Evolutionary conservation across 2,888 invertebrate species (phyloP), one percentile per base, ranked within the genome.

Genomic region (Perizoma affinitatum): DNA sequence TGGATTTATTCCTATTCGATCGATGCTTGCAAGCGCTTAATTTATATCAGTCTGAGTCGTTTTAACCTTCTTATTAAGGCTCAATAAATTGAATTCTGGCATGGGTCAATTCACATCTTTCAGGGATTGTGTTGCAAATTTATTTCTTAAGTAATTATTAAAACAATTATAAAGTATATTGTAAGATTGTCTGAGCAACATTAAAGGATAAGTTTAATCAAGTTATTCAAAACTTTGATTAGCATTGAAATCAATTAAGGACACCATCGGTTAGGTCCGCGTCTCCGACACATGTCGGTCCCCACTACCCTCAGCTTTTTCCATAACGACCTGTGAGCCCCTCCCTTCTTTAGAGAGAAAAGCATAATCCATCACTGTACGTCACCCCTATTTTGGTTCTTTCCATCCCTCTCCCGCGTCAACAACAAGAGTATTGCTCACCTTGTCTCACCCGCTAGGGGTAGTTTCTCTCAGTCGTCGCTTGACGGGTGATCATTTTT

Each of bases 401-500:
- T 69, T 74, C 86, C 73, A 69, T 93, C 92, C 85, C 88, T 77
- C 73, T 91, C 88, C 58, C 80, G 75, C 89, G 38, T 75, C 66
- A 68, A 60, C 70, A 76, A 68, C 63, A 68, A 79, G 74, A 76
- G 84, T 92, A 84, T 83, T 63, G 76, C 84, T 64, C 58, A 84
- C 88, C 78, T 83, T 83, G 78, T 92, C 87, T 77, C 79, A 73
- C 89, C 83, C 84, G 88, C 90, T 90, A 88, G 89, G 93, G 93
- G 93, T 93, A 92, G 93, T 93, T 93, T 92, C 93, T 93, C 93
- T 91, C 91, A 90, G 92, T 92, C 92, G 89, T 88, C 87, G 89
- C 88, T 92, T 92, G 93, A 93, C 93, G 92, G 94, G 93, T 93
- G 94, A 94, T 94, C 94, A 94, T 95, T 95, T 95, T 95, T 95